phyloP scores from a whole-genome alignment of 2,113 vertebrate genomes.

The Myotis davidii region DNA sequence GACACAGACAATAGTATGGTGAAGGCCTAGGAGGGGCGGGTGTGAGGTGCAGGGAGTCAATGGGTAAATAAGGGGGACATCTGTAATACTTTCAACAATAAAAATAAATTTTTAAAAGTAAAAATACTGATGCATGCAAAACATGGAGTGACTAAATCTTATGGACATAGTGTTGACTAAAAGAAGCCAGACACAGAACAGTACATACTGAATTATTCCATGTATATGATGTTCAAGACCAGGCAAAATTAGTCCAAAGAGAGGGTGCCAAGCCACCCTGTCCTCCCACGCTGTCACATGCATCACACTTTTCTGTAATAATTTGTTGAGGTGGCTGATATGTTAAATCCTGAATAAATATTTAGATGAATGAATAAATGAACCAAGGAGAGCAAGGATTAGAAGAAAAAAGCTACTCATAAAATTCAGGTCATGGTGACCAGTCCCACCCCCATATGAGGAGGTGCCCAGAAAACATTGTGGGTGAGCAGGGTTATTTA shows the following conservation, averaged over 20 bases:
- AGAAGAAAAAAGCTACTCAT: background rate
- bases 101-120: background rate
- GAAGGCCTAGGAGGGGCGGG: too few relatives aligned
- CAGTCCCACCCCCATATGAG: background rate
- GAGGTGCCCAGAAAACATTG: background rate
- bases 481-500: background rate
- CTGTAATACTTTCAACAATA: too few relatives aligned
- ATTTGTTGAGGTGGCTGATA: background rate
- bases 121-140: background rate
- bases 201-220: background rate
- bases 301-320: background rate
- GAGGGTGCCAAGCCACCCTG: background rate
- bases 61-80: too few relatives aligned
- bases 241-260: background rate
- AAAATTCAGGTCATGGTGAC: background rate
- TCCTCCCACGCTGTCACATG: background rate
- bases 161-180: background rate
- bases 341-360: background rate
- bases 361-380: constrained; percentile 11
- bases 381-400: background rate
- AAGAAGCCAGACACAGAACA: background rate
- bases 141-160: background rate
- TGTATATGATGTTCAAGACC: background rate
- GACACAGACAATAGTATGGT: too few relatives aligned
- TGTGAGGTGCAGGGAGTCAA: too few relatives aligned